Percentiles rank a stretch among this genome's conserved stretches.
These are phyloP conservation scores for Peromyscus leucopus DNA, from an alignment of 2,113 vertebrate species.

Conservation along the genomic window DNA sequence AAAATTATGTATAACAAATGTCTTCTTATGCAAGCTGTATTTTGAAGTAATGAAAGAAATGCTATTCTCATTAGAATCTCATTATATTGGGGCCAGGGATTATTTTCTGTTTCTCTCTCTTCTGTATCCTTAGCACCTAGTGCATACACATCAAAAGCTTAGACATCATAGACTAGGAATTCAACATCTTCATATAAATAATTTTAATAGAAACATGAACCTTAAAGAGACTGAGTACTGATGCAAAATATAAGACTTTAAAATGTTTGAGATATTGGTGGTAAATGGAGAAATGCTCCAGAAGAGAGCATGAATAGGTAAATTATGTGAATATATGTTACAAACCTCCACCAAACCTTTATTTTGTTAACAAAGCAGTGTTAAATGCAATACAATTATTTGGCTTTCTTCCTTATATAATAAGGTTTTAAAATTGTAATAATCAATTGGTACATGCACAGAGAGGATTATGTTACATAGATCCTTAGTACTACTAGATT, in stretches of 20 bases:
- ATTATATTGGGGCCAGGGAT: not conserved
- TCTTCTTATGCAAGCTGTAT: not conserved
- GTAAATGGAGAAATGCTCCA: not conserved
- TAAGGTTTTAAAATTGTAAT: not conserved
- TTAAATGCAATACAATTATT: not conserved
- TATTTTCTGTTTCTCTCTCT: slow-evolving; percentile 14
- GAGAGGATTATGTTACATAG: not conserved
- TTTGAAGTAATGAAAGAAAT: not conserved
- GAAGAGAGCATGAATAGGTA: not conserved
- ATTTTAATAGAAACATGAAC: slow-evolving; percentile 1
- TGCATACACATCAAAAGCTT: not conserved
- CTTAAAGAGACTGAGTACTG: not conserved
- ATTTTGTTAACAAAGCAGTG: not conserved
- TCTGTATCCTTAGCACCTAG: not conserved
- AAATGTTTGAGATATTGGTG: not conserved
- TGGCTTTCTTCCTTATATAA: not conserved
- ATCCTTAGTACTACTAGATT: not conserved
- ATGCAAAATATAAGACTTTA: not conserved
- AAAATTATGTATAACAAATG: not conserved
- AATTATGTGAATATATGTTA: not conserved
- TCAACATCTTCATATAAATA: slow-evolving; percentile 35
- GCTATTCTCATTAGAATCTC: not conserved
- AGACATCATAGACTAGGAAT: not conserved
- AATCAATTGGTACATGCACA: not conserved
- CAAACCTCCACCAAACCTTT: not conserved